Base-by-base conservation (phyloP, 1,140 invertebrate species). In the Brachionus rubens region DNA sequence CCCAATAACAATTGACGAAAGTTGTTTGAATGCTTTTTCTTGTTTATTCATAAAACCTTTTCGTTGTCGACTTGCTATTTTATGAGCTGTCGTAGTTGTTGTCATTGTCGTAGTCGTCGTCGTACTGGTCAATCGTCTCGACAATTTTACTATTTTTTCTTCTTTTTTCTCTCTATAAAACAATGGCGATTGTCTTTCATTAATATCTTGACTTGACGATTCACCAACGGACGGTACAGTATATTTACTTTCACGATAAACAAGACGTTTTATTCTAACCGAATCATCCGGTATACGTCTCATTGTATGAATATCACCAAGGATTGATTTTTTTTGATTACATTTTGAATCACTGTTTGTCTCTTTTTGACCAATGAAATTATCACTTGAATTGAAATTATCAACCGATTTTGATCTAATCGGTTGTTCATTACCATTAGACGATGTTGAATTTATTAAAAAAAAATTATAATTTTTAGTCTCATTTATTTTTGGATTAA, bases 1-100 rank as follows among this genome's bases (percentile, higher is more conserved):
- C 0, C 88, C 89, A 6, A 88, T 88, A 81, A 89, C 87, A 75
- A 89, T 89, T 9, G 89, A 88, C 1, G 88, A 88, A 14, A 89
- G 83, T 78, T 89, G 89, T 48, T 87, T 82, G 1, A 88, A 89
- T 6, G 88, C 88, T 81, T 89, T 87, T 12, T 70, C 65, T 70
- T 70, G 65, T 36, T 70, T 48, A 33, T 70, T 70, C 65, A 48
- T 48, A 48, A 70, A 48, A 12, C 43, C 46, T 33, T 48, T 50
- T 28, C 46, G 24, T 30, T 70, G 48, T 12, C 48, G 10, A 10
- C 26, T 48, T 3, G 2, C 21, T 43, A 30, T 65, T n/a, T 28
- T 1, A 5, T 26, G 21, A 24, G 6, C 36, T 41, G 21, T 3
- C 2, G 5, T 36, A 36, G 56, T 12, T 7, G 16, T 30, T 19